Percentiles rank a stretch among this genome's conserved stretches.
Conservation (phyloP, 2,797 vertebrate species). For the Otus scops region DNA sequence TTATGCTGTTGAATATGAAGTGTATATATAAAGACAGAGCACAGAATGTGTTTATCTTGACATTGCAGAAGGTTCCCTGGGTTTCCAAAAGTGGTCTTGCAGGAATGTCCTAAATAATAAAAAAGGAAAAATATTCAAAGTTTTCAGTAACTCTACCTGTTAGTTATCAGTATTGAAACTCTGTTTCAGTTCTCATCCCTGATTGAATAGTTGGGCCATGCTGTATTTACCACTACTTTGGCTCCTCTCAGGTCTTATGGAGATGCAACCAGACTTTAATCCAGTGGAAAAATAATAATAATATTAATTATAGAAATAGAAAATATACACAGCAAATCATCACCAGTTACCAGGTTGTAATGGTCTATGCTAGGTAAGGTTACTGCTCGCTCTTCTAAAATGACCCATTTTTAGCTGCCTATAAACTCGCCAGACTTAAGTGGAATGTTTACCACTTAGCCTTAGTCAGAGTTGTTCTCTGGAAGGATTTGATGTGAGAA, state of each 20-base stretch:
- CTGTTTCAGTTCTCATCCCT: neutral
- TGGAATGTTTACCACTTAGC: neutral
- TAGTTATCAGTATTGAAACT: neutral
- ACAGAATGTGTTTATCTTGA: neutral
- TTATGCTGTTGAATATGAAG: neutral
- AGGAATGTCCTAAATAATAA: neutral
- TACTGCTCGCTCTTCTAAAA: neutral
- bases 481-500: neutral
- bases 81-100: neutral
- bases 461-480: neutral
- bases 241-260: neutral
- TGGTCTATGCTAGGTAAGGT: neutral
- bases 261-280: neutral
- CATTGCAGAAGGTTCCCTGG: neutral
- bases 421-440: neutral
- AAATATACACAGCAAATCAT: neutral
- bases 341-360: neutral
- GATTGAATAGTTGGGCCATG: neutral
- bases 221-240: neutral
- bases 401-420: neutral
- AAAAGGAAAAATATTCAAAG: neutral
- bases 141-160: neutral
- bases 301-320: neutral
- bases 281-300: neutral
- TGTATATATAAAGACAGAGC: neutral